Base-by-base conservation (phyloP, 2,113 vertebrate genomes). In the Pithys albifrons region DNA sequence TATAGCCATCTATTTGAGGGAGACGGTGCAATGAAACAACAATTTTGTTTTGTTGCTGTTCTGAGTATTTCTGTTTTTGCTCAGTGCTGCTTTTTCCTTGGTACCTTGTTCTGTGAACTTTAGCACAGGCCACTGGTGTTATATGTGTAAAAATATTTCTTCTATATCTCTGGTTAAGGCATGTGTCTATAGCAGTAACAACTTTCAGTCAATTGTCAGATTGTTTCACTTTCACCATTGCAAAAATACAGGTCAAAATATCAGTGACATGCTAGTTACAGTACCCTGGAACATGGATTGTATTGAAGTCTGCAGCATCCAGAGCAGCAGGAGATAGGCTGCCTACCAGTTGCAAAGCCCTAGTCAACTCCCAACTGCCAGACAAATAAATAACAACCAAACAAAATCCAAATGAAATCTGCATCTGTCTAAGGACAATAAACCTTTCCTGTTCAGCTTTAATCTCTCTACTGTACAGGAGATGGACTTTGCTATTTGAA, bases 401-500 rank as follows among this genome's bases (percentile, higher is more conserved):
- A 46, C 15, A 46, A 62, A 19, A 17, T 10, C 12, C 29, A 31
- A 82, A 88, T 31, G 17, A 86, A 83, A 95, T 96, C 49, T 93
- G 43, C 80, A 88, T 94, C 72, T 89, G 33, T 93, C 37, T 88
- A 76, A 76, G 81, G 74, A 94, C 24, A 92, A 41, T 82, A 96
- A 97, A 84, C 17, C 7, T 92, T 67, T 75, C 71, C 55, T 94
- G 16, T 90, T 92, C 72, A 93, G 97, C 92, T 93, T 83, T 86
- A 72, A 94, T 97, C 37, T 95, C 61, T 96, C 46, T 70, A 35
- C 11, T 92, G 55, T 73, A 93, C 39, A 90, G 64, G 78, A 96
- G 77, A 93, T 97, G 96, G 67, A 93, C 84, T 93, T 90, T 48
- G 11, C 61, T 96, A n/a, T 94, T 97, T 93, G 92, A 98, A 88